These are phyloP conservation scores for Gymnogyps californianus DNA, from an alignment of 2,113 vertebrate genomes.

Conservation along the genomic window DNA sequence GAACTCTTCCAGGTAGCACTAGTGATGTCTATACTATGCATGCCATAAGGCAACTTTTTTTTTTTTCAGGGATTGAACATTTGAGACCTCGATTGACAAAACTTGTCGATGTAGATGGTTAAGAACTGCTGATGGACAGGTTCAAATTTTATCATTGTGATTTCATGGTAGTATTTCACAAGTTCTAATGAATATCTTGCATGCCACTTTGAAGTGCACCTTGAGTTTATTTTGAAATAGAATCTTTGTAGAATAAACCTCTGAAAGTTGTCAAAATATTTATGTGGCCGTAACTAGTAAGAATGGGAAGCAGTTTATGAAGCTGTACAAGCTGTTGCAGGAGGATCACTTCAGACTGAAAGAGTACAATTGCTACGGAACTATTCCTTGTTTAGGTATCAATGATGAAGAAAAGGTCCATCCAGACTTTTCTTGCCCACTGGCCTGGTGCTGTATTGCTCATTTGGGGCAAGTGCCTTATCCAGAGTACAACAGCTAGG, in stretches of 20 bases:
- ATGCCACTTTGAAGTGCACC: background rate
- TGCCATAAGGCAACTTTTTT: slow-evolving; percentile 8
- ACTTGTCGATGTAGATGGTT: background rate
- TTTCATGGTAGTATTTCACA: background rate
- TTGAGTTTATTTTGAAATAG: background rate
- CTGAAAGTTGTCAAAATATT: background rate
- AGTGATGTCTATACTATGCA: slow-evolving; percentile 26
- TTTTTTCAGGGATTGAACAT: slow-evolving; percentile 1
- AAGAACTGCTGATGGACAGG: background rate
- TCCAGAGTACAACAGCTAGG: background rate
- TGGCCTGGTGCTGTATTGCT: slow-evolving; percentile 1
- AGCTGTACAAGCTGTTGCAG: background rate
- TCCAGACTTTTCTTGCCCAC: background rate
- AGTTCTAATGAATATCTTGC: background rate
- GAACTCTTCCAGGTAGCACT: slow-evolving; percentile 11
- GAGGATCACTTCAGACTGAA: background rate
- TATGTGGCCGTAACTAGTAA: background rate
- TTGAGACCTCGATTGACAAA: background rate
- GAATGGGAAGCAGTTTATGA: background rate
- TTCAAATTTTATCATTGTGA: background rate
- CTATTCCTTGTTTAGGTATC: background rate
- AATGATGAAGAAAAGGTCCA: background rate
- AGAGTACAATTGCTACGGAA: background rate
- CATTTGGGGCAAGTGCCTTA: slow-evolving; percentile 3
- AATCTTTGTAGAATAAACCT: background rate